Percentiles rank a stretch among this genome's conserved stretches.
Conservation (phyloP, 2,797 vertebrate genomes). For the Malacoraja senta region DNA sequence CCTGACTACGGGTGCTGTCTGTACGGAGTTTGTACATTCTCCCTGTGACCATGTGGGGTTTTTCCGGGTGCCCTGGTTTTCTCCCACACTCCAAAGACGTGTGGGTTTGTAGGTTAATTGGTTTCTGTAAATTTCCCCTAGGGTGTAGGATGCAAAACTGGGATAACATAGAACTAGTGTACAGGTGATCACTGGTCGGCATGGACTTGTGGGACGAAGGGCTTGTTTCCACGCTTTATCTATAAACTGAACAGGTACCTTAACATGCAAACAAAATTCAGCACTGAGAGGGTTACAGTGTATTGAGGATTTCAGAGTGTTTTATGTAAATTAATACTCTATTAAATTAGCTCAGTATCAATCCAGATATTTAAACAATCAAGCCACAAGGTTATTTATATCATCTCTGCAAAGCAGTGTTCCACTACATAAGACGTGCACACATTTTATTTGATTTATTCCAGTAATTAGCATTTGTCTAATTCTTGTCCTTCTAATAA, state of each 20-base stretch:
- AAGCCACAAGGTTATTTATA: slow-evolving; percentile 27
- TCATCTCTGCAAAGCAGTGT: background rate
- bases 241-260: background rate
- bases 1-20: too few relatives aligned
- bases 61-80: too few relatives aligned
- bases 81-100: too few relatives aligned
- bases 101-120: too few relatives aligned
- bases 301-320: background rate
- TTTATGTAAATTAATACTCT: background rate
- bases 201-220: too few relatives aligned
- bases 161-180: too few relatives aligned
- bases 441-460: slow-evolving; percentile 25
- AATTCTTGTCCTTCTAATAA: slow-evolving; percentile 28
- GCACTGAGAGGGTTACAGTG: background rate
- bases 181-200: too few relatives aligned
- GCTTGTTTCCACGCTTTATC: too few relatives aligned
- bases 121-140: too few relatives aligned
- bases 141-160: too few relatives aligned
- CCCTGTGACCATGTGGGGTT: too few relatives aligned
- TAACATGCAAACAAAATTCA: background rate
- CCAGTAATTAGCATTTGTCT: slow-evolving; percentile 36
- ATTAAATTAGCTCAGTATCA: background rate
- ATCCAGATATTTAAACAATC: background rate
- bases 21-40: too few relatives aligned
- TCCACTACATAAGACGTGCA: background rate